Evolutionary conservation across 2,888 invertebrate species (phyloP), one percentile per base, ranked within the genome.

Genomic region (Ditula angustiorana): DNA sequence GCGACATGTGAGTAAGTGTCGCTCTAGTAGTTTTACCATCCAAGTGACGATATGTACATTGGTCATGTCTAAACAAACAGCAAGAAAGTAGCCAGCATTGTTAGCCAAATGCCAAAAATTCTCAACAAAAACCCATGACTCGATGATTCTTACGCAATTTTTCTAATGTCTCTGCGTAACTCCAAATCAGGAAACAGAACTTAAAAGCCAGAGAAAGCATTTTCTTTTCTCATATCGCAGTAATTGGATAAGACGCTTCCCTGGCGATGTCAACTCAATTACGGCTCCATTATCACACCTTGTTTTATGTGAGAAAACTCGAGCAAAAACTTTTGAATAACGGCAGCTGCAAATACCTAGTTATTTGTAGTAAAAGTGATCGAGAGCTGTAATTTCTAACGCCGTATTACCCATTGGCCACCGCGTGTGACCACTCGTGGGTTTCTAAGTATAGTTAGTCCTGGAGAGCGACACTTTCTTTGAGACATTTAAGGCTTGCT

Each of bases 291-390:
- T 41, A 41, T 41, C 41, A 2, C 52, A 28, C 50, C 21, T 57
- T 56, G 52, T 26, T 26, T 63, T 64, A 64, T 64, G 64, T 47
- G 59, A 64, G 59, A 64, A 59, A 35, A 53, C 2, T 21, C 16
- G 21, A 19, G 59, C 52, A 53, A 64, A 53, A 64, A 28, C 13
- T 19, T 11, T 21, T n/a, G 33, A 41, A 50, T 8, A 49, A 28
- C 23, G 37, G 41, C 55, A 26, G 37, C 21, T 24, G 24, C 53
- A 33, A 26, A 11, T 21, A 21, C n/a, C 4, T 28, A 13, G 49
- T 10, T n/a, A n/a, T n/a, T 5, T 24, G 24, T 23, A 53, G 58
- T 35, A 52, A 58, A 30, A 46, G 50, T 52, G 44, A n/a, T n/a
- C n/a, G 35, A 24, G 24, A 7, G 41, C 41, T 41, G 19, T 10